Evolutionary conservation across 1,140 invertebrate species (phyloP), one percentile per base, ranked within the genome.

Genomic region (Macrosteles quadrilineatus): DNA sequence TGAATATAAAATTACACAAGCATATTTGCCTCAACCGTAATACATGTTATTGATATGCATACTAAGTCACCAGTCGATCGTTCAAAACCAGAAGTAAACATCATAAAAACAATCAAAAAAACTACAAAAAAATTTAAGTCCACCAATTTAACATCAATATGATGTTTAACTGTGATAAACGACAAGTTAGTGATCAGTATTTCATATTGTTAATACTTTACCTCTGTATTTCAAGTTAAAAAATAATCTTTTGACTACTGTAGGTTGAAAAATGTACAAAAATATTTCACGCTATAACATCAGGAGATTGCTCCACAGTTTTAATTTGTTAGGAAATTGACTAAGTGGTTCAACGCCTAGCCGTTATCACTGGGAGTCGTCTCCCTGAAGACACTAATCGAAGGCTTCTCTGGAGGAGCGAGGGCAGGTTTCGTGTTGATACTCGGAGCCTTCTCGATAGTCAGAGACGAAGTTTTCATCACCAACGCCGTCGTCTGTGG

Each of bases 311-410:
- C 3, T 11, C 50, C 50, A 23, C 25, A 55, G 50, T n/a, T 23
- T 23, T 55, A 23, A 6, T 55, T 6, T n/a, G 50, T 55, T 23
- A 55, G 19, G 19, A 55, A 55, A 23, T 27, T 55, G 19, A 55
- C 50, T 6, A 55, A 55, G 25, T n/a, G 25, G 25, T 55, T 27
- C 50, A 23, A 21, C 50, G 31, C 36, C 21, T 47, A 68, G 25
- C 43, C 66, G 30, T 53, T 55, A 4, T 47, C 66, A 55, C 21
- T 55, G n/a, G 67, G 53, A 59, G 32, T 67, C 6, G 64, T 29
- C 65, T 73, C 72, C 21, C 72, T 53, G 27, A 73, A 73, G 19
- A 73, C 72, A 31, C 68, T 62, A 11, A 73, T 69, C n/a, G 72
- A 73, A 36, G 72, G 72, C 70, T 73, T 73, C 55, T 73, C 72